Base-by-base conservation (phyloP, 2,797 vertebrate species). In the Labeo calbasu region DNA sequence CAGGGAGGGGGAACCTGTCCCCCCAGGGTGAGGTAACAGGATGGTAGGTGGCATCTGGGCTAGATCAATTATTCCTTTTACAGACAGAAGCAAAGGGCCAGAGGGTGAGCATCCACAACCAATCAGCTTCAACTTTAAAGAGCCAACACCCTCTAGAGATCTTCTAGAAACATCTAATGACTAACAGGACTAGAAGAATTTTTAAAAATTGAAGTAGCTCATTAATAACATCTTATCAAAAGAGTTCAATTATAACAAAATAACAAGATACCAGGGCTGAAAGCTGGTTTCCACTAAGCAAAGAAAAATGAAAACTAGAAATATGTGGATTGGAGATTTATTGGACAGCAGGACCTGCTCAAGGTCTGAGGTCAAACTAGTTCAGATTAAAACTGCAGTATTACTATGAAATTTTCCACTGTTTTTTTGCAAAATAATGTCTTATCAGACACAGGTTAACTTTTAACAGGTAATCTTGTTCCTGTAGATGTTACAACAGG, bases 31-130 rank as follows among this genome's bases (percentile, higher is more conserved):
- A 96, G 98, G 97, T 94, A 99, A 97, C 95, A 99, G 93, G 95
- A 99, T 98, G 91, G 98, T 96, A 92, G 98, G 97, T 93, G 98
- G 96, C 98, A 99, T 99, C 92, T 98, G 98, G 94, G 97, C 98
- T 95, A 99, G 94, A 95, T 99, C 98, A 95, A 99, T 99, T 91
- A 99, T 99, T 93, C 98, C 98, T 99, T 95, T 95, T 95, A 94
- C 95, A 96, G 94, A 96, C 95, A 96, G 95, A 96, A 96, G 95
- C 95, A 96, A 95, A 96, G 94, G 95, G 94, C 95, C 95, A 95
- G 82, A 90, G 91, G 91, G 91, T 96, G 92, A 96, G 93, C 93
- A 95, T 93, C 92, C 94, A 92, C 86, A 93, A 94, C 90, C 82
- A 87, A 94, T 93, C 88, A 88, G 71, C 75, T 70, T 85, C 46